Evolutionary conservation across 2,113 vertebrate species (phyloP), one percentile per base, ranked within the genome.

Genomic region (Macaca nemestrina): DNA sequence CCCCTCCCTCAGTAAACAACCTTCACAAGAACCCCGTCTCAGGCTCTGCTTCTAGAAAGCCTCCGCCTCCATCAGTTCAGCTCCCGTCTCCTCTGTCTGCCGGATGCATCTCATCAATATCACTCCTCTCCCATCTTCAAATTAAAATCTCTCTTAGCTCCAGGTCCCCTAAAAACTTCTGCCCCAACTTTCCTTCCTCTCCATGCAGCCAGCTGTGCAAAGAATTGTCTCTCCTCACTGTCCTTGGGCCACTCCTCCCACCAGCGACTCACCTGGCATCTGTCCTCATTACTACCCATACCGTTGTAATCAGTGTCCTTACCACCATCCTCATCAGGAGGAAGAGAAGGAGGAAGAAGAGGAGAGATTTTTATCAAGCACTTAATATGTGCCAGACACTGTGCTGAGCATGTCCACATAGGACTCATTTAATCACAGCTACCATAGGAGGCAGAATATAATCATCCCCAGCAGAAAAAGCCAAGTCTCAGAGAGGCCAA

Each of bases 1-100:
- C 27, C n/a, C 23, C n/a, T 40, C 67, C 9, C 23, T 43, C 67
- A 17, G 25, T 30, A 45, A 87, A 22, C 22, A 22, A 7, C 22
- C 0, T 40, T 23, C 75, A 7, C 17, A 38, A 4, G n/a, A 67
- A 11, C 0, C 82, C 5, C 1, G 1, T 38, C 52, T 38, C 14
- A 40, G 16, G 48, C 30, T 27, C n/a, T 27, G 80, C 72, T 48
- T 35, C 43, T 3, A 20, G 50, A 61, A 13, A 59, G 17, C 43
- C 52, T 68, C 78, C 5, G 1, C 57, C 52, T 50, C 2, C 25
- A 38, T 30, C 5, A 0, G n/a, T 40, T 22, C 48, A 30, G 14
- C 25, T 3, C 38, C 5, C 5, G 12, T 25, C 20, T 68, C 32
- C 30, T n/a, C 3, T 30, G 59, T 68, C 72, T 16, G 6, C 2